phyloP scores from a whole-genome alignment of 2,888 invertebrate genomes.

The Phasia obesa region DNA sequence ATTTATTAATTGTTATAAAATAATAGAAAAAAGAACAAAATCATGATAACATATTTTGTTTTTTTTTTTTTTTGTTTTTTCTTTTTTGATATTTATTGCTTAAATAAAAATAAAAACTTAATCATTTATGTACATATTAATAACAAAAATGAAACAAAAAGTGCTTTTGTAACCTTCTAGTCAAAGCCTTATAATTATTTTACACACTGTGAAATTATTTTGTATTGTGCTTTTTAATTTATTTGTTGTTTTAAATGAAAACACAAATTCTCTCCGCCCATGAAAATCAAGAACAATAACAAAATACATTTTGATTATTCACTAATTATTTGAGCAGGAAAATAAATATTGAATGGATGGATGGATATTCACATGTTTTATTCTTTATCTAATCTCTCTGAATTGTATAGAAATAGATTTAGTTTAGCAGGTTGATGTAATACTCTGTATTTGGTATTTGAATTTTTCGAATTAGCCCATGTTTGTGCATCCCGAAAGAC shows the following conservation, averaged over 20 bases:
- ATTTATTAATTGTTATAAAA: conserved; percentile 54
- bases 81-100: conserved; percentile 22
- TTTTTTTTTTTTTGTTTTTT: too few species aligned
- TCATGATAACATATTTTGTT: neutral
- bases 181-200: conserved; percentile 2
- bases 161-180: conserved; percentile 1
- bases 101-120: neutral
- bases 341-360: conserved; percentile 1
- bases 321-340: conserved; percentile 45
- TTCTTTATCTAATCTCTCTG: neutral
- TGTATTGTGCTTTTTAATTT: conserved; percentile 11
- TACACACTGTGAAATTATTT: conserved; percentile 15
- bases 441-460: too few species aligned
- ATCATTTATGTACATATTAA: neutral
- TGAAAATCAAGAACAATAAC: neutral
- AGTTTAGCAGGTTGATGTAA: neutral
- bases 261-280: too few species aligned
- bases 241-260: conserved; percentile 22
- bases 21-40: neutral
- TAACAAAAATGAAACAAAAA: conserved; percentile 28
- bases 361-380: neutral
- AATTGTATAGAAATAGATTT: neutral
- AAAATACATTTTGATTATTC: conserved; percentile 36
- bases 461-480: too few species aligned
- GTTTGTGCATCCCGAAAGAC: too few species aligned